A percentile compares a stretch with the other conserved stretches of the same genome.
Evolutionary conservation across 2,113 vertebrate genomes (phyloP).

Genomic region (Erinaceus europaeus): DNA sequence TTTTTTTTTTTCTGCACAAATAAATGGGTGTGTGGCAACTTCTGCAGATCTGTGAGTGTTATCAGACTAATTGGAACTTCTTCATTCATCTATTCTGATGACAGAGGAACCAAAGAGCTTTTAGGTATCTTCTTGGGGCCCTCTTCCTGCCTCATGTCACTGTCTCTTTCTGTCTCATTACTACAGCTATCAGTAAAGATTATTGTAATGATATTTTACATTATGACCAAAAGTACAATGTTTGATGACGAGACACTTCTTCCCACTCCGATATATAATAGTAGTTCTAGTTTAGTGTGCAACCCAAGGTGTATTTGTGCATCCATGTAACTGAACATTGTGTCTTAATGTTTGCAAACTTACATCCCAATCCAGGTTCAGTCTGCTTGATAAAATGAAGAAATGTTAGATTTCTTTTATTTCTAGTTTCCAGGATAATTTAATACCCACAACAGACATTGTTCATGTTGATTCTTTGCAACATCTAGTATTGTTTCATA

Average conservation of each 20-base stretch:
- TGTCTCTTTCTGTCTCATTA: background rate
- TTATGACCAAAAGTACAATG: background rate
- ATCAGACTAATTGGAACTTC: too few relatives aligned
- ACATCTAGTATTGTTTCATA: background rate
- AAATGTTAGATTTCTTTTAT: background rate
- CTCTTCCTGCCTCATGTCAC: too few relatives aligned
- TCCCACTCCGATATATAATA: background rate
- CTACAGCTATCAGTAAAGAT: background rate
- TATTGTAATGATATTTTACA: background rate
- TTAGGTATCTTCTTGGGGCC: too few relatives aligned
- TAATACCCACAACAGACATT: background rate
- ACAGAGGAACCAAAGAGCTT: too few relatives aligned
- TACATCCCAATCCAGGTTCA: background rate
- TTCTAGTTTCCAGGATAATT: background rate
- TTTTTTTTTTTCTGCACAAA: too few relatives aligned
- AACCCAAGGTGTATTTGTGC: background rate
- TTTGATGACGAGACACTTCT: background rate
- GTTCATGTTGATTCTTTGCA: background rate
- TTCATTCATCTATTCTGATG: too few relatives aligned
- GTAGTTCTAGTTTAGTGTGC: background rate
- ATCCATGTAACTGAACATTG: background rate
- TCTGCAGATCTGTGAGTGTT: too few relatives aligned
- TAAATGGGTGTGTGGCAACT: too few relatives aligned
- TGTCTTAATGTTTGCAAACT: background rate
- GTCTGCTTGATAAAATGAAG: background rate